Conservation (phyloP, 2,888 invertebrate species). For the Lepidocyrtoides sp. region DNA sequence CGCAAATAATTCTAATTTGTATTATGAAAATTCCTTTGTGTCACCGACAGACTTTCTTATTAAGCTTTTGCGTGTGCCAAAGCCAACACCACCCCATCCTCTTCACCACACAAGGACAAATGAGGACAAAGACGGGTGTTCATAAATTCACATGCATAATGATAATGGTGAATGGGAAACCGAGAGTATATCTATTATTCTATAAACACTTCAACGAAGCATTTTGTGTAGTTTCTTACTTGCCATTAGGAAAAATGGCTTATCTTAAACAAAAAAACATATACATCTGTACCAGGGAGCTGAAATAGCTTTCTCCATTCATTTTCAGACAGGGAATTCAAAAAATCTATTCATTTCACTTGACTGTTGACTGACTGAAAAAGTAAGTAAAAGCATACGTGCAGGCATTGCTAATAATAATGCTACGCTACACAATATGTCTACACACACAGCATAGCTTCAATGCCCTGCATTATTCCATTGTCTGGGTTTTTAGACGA, state of each 20-base stretch:
- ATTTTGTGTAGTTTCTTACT: neutral
- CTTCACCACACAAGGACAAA: constrained; percentile 58
- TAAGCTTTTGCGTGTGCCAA: constrained; percentile 52
- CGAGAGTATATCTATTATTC: neutral
- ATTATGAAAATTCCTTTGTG: constrained; percentile 75
- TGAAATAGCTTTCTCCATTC: constrained; percentile 75
- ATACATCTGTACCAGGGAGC: neutral
- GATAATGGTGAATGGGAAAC: constrained; percentile 12
- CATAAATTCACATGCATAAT: constrained; percentile 53
- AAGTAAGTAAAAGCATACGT: constrained; percentile 20
- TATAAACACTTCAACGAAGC: constrained; percentile 3
- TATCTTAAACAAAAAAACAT: constrained; percentile 49
- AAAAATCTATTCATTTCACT: constrained; percentile 59
- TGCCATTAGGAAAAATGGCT: constrained; percentile 45
- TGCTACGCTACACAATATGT: neutral
- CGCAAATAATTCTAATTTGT: constrained; percentile 77
- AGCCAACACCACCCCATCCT: too few species aligned
- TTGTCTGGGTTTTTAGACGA: constrained; percentile 63
- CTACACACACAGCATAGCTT: neutral
- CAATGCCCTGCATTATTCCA: constrained; percentile 20
- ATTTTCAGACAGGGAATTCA: constrained; percentile 56
- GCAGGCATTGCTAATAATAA: constrained; percentile 4
- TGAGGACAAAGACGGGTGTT: constrained; percentile 50
- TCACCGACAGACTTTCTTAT: constrained; percentile 78
- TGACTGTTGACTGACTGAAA: constrained; percentile 67